Base-by-base conservation (phyloP, 2,888 invertebrate genomes). In the Ormia ochracea region DNA sequence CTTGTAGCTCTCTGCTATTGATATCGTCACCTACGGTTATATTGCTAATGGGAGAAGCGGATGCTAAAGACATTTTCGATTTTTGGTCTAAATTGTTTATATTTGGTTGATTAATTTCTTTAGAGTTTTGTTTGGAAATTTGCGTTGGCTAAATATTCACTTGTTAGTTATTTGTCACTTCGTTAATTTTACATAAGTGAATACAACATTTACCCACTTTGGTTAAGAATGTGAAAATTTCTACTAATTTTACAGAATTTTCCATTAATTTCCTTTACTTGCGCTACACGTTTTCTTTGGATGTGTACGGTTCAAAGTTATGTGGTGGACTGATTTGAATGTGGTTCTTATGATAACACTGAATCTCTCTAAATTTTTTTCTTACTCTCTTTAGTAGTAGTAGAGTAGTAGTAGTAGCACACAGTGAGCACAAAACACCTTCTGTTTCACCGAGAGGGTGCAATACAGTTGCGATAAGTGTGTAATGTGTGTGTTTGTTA, bases 1-100 rank as follows among this genome's bases (percentile, higher is more conserved):
- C 90, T 89, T 88, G 87, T 84, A 88, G 87, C 83, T 89, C 88
- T 85, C 88, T 84, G 83, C 86, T 84, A 82, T 88, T 88, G 52
- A 90, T 86, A 81, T 90, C 90, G 85, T 90, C 90, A 82, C 88
- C 88, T 83, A 90, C 89, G 82, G 90, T 90, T 78, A 90, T 89
- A 83, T 90, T 89, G 86, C 90, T 90, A 74, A 90, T 85, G 83
- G 90, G 90, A 81, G 90, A 89, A 78, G 88, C 88, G 58, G 90
- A 90, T 81, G 87, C 87, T 75, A 88, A 87, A 85, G 90, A 90
- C 90, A 90, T 90, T 70, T 69, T 74, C 38, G 26, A 4, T 48
- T 72, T n/a, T 78, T 78, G 68, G 36, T 45, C 61, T 74, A 52
- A 74, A 50, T 21, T 69, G 21, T 59, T 61, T 54, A 1, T 66